Conservation (phyloP, 2,797 vertebrate species). For the Sebastes taczanowskii region DNA sequence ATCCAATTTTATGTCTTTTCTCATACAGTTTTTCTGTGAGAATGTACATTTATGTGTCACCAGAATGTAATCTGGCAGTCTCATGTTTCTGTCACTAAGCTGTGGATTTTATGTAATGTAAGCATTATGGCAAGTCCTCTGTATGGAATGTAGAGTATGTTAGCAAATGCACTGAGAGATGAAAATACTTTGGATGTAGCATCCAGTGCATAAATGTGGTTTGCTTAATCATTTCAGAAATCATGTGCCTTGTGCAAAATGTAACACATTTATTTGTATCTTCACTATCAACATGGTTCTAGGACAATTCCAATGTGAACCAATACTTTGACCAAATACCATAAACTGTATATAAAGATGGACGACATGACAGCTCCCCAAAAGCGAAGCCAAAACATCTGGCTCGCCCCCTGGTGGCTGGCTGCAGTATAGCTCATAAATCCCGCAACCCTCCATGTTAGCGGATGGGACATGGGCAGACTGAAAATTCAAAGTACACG, state of each 20-base stretch:
- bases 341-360: no score
- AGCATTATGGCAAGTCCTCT: background rate
- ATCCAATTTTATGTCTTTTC: background rate
- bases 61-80: background rate
- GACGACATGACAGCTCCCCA: no score
- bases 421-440: no score
- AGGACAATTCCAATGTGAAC: no score
- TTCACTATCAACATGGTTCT: no score
- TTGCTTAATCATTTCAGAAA: background rate
- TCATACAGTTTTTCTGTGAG: background rate
- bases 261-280: background rate
- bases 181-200: background rate
- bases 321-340: no score
- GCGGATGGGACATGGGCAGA: no score
- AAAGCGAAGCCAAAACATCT: no score
- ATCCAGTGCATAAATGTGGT: background rate
- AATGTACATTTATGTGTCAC: background rate
- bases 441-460: no score
- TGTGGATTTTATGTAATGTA: background rate
- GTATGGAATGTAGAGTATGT: no score
- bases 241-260: background rate
- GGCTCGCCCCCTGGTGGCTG: no score
- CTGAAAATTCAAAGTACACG: no score
- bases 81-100: background rate
- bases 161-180: background rate